phyloP scores from a whole-genome alignment of 30 jellyfish, hydroid and myxozoan species.

The Turritopsis dohrnii region DNA sequence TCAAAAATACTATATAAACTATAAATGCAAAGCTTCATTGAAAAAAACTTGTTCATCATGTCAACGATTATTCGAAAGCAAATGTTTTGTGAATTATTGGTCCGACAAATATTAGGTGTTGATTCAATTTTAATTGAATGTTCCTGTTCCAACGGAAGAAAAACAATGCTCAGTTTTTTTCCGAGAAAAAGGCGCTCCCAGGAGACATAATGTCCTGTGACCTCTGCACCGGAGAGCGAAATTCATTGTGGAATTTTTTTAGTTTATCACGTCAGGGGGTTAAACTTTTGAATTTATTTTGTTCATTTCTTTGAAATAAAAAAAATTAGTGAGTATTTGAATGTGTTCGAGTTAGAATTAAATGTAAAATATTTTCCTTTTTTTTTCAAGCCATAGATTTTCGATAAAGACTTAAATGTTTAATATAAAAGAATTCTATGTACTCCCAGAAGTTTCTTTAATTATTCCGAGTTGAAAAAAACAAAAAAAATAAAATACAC shows the following conservation, averaged over 20 bases:
- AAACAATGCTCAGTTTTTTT: background rate
- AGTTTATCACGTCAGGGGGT: background rate
- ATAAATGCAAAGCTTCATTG: too few species aligned
- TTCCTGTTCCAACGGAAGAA: too few species aligned
- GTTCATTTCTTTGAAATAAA: background rate
- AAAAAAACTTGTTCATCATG: too few species aligned
- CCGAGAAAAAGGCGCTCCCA: background rate
- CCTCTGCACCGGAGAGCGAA: slow-evolving; percentile 1
- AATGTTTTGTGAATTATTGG: too few species aligned
- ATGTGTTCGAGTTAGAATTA: too few species aligned
- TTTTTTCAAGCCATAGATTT: background rate
- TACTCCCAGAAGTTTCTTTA: background rate
- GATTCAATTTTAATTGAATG: too few species aligned
- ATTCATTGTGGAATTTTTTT: background rate
- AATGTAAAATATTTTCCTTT: too few species aligned
- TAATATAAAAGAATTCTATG: background rate
- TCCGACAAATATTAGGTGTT: too few species aligned
- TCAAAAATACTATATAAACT: too few species aligned
- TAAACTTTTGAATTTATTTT: background rate
- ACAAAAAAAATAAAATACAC: background rate
- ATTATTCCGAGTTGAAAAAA: background rate
- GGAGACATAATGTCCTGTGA: background rate
- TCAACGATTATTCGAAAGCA: too few species aligned
- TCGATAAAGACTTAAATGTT: background rate
- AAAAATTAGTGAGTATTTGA: too few species aligned